phyloP scores from a whole-genome alignment of 2,113 vertebrate species.

The Spilogale gracilis region DNA sequence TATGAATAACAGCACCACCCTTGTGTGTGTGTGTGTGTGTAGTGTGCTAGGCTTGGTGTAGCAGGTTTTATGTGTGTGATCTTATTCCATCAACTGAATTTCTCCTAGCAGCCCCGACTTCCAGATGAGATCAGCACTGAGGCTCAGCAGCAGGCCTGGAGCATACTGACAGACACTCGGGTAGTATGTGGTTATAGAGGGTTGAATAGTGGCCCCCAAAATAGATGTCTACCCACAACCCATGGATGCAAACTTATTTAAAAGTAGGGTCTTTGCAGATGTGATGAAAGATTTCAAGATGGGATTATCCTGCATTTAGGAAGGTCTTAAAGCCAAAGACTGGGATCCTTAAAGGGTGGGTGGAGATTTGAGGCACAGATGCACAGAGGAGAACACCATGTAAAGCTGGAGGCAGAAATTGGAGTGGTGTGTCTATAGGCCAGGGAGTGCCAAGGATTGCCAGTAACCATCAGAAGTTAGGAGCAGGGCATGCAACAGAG shows the following conservation, averaged over 20 bases:
- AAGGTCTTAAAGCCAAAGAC: not conserved
- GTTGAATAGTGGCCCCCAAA: not conserved
- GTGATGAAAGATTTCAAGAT: not conserved
- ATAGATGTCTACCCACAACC: not conserved
- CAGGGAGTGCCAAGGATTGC: not conserved
- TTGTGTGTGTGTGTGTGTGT: not conserved
- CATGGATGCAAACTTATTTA: not conserved
- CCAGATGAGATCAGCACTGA: not conserved
- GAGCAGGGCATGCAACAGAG: no score
- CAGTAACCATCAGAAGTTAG: not conserved
- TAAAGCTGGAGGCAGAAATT: not conserved
- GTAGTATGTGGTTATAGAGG: accelerated
- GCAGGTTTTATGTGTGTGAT: accelerated
- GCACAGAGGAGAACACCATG: accelerated
- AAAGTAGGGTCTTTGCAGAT: not conserved
- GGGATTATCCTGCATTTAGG: not conserved
- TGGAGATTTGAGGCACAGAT: not conserved
- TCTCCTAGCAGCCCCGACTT: accelerated
- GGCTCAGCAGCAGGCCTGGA: accelerated
- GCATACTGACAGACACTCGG: accelerated
- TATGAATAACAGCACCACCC: accelerated
- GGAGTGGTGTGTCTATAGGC: not conserved
- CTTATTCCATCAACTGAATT: not conserved
- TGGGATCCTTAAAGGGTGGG: not conserved
- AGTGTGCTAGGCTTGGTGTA: accelerated